These are phyloP conservation scores for Andrena camellia DNA, from an alignment of 2,888 invertebrate species.

Conservation along the genomic window DNA sequence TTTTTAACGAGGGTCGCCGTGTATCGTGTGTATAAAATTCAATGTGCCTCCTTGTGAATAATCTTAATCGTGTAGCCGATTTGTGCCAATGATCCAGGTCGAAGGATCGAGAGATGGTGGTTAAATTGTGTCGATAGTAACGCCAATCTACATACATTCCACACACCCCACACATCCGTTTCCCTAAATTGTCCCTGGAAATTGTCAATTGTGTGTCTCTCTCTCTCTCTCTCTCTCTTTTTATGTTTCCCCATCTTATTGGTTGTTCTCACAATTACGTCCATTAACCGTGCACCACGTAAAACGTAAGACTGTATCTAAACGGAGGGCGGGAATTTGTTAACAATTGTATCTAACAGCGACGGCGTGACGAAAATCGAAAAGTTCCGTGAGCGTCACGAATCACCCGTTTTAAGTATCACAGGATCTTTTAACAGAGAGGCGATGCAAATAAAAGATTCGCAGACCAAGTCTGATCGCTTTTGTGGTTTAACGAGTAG, in stretches of 20 bases:
- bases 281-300: constrained; percentile 37
- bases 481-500: constrained; percentile 28
- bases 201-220: constrained; percentile 49
- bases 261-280: constrained; percentile 26
- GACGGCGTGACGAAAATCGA: constrained; percentile 45
- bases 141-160: neutral
- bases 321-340: neutral
- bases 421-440: constrained; percentile 27
- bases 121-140: constrained; percentile 30
- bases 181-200: neutral
- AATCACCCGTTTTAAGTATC: constrained; percentile 20
- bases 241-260: neutral
- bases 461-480: constrained; percentile 16
- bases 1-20: constrained; percentile 43
- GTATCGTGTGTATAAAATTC: constrained; percentile 50
- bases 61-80: constrained; percentile 52
- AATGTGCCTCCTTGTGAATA: constrained; percentile 63
- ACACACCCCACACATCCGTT: neutral
- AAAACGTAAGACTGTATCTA: constrained; percentile 6
- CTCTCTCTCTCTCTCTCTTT: neutral
- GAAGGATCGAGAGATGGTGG: constrained; percentile 35
- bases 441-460: constrained; percentile 56
- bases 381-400: constrained; percentile 49
- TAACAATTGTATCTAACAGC: constrained; percentile 56
- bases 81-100: constrained; percentile 13